Conservation (phyloP, 2,113 vertebrate genomes). For the Taxidea taxus region DNA sequence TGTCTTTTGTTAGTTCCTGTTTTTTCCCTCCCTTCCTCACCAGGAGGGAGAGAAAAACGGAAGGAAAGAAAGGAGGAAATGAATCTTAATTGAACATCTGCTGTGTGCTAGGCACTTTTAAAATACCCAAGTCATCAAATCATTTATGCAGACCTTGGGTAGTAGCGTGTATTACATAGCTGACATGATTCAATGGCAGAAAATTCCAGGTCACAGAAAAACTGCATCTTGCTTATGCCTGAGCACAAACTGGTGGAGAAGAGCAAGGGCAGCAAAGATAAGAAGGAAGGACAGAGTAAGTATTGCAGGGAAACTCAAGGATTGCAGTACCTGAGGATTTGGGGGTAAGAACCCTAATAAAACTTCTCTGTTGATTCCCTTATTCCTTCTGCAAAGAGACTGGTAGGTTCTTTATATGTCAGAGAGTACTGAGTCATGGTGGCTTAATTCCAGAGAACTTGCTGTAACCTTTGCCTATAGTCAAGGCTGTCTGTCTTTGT, state of each 20-base stretch:
- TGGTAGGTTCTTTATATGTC: background rate
- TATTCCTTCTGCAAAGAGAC: background rate
- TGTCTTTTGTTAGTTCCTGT: slow-evolving; percentile 33
- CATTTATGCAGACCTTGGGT: background rate
- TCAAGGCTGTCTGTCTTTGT: background rate
- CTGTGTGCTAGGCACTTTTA: slow-evolving; percentile 40
- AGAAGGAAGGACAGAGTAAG: background rate
- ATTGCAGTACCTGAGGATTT: background rate
- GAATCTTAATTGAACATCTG: slow-evolving; percentile 39
- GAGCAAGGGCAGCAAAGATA: background rate
- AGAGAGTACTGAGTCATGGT: background rate
- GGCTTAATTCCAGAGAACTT: background rate
- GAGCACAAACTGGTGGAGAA: background rate
- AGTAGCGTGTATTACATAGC: background rate
- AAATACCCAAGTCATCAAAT: slow-evolving; percentile 41
- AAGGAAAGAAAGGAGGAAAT: slow-evolving; percentile 57
- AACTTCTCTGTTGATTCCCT: background rate
- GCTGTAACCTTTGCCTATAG: background rate
- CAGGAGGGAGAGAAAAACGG: background rate
- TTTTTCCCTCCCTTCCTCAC: background rate
- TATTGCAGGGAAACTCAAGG: background rate
- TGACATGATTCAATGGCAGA: slow-evolving; percentile 1
- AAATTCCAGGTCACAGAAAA: background rate
- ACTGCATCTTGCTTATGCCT: background rate
- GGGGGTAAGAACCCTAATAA: background rate